phyloP scores from a whole-genome alignment of 2,113 vertebrate species.

The Dromaius novaehollandiae region DNA sequence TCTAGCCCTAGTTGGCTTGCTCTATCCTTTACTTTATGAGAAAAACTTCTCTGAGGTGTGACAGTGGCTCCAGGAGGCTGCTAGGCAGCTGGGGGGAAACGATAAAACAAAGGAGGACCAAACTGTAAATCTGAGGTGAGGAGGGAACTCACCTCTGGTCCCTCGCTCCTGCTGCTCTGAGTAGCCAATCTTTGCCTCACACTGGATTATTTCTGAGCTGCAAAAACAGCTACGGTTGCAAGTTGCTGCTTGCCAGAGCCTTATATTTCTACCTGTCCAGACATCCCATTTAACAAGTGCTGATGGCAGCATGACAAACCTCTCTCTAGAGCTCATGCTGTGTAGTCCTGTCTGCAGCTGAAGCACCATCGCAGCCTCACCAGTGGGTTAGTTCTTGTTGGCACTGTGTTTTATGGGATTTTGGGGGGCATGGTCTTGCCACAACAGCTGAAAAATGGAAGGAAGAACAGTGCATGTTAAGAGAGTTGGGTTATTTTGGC shows the following conservation, averaged over 20 bases:
- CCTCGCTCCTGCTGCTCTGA: conserved; percentile 1
- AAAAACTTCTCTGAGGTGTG: background rate
- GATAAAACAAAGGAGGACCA: background rate
- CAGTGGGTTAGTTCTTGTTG: conserved; percentile 1
- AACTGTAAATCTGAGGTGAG: background rate
- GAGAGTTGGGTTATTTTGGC: background rate
- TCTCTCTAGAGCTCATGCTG: conserved; percentile 18
- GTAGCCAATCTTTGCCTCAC: background rate
- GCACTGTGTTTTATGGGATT: background rate
- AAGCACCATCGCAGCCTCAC: background rate
- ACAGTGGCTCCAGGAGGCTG: background rate
- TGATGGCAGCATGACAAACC: conserved; percentile 58
- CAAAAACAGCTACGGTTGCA: conserved; percentile 67
- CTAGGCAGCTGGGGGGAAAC: background rate
- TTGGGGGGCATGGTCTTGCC: background rate
- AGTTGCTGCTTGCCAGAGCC: conserved; percentile 69
- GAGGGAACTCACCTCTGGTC: background rate
- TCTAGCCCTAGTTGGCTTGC: background rate
- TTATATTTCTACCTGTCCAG: conserved; percentile 68
- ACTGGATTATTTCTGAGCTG: conserved; percentile 17
- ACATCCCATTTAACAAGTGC: conserved; percentile 59
- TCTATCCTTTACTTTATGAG: background rate
- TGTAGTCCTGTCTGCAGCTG: conserved; percentile 27
- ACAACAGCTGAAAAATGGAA: background rate
- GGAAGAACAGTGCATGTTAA: background rate